Base-by-base conservation (phyloP, 2,797 vertebrate genomes). In the Periparus ater region DNA sequence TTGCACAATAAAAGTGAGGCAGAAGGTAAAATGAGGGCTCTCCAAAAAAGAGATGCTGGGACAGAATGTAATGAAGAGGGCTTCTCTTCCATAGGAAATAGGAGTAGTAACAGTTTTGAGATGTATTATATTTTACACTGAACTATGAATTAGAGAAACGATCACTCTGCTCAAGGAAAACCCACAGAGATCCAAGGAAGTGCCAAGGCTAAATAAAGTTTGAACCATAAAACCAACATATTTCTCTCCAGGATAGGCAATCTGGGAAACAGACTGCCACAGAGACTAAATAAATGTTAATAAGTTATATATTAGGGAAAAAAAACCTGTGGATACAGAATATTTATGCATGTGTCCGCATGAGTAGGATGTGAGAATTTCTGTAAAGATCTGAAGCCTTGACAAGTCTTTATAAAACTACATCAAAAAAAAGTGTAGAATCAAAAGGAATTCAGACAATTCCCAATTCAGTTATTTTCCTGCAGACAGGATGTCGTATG, bases 51-150 rank as follows among this genome's bases (percentile, higher is more conserved):
- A 88, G 8, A 70, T 78, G 47, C 62, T 83, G 58, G 27, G 17
- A 72, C 34, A 94, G 57, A 73, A 91, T 71, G 67, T 5, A 12
- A 27, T 91, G 48, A 95, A 91, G 26, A 5, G 66, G 53, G 11
- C 30, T 81, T 54, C 25, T 58, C 42, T 77, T 61, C 62, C 34
- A 76, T 22, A 66, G 54, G 95, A 97, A 95, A 93, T 5, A 65
- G 13, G 9, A 67, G 22, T 80, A 90, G 58, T 85, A 93, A 92
- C 61, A 83, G 60, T 82, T 96, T 85, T 91, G 84, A 95, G 77
- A 91, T 81, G 34, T 91, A 61, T 85, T 96, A 65, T 40, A 79
- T 93, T 93, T 95, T 89, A 77, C 18, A 40, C 19, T 72, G 63
- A 91, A 45, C 71, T 66, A 83, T 65, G 80, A 95, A 96, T 89